These are phyloP conservation scores for Nineta flava DNA, from an alignment of 2,888 invertebrate genomes.

Conservation along the genomic window DNA sequence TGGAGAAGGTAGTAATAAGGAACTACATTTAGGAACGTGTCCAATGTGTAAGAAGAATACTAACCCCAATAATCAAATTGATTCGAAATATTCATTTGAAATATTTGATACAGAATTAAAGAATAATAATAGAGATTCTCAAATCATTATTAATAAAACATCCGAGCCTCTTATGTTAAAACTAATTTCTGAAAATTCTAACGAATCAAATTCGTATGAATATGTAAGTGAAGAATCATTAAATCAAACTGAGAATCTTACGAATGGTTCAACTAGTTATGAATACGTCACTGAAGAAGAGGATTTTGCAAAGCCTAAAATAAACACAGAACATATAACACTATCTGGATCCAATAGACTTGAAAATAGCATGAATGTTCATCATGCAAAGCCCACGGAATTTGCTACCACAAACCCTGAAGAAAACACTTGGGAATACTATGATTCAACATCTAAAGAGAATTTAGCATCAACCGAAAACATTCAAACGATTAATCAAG, in stretches of 20 bases:
- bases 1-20: neutral
- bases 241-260: too few species aligned
- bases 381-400: too few species aligned
- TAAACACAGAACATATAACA: too few species aligned
- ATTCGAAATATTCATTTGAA: neutral
- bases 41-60: neutral
- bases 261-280: too few species aligned
- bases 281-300: too few species aligned
- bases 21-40: neutral
- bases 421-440: neutral
- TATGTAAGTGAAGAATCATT: neutral
- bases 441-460: neutral
- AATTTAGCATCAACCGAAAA: too few species aligned
- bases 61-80: neutral
- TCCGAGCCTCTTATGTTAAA: neutral
- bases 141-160: neutral
- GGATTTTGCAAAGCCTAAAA: too few species aligned
- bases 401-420: neutral
- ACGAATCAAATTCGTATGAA: neutral
- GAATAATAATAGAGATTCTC: neutral
- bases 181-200: neutral
- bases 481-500: too few species aligned
- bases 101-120: neutral
- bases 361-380: too few species aligned
- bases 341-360: too few species aligned